Conservation (phyloP, 2,888 invertebrate species). For the Oasisia sp. region DNA sequence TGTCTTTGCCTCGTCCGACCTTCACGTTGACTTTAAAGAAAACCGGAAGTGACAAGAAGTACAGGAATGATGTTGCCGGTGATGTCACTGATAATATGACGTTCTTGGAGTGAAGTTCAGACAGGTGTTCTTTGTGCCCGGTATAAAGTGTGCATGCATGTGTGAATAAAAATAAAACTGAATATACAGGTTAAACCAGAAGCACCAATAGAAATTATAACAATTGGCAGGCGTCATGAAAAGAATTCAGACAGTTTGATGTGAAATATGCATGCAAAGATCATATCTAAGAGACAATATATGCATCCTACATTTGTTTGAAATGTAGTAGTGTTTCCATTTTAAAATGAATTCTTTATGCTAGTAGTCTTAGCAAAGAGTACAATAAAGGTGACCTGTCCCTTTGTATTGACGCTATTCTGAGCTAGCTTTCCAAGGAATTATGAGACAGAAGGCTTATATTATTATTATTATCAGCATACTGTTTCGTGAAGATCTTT, state of each 20-base stretch:
- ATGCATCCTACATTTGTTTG: neutral
- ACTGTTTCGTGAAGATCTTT: no score
- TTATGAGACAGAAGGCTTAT: no score
- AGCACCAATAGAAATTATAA: no score
- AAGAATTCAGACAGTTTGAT: no score
- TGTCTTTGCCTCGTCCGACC: constrained; percentile 39
- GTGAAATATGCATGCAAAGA: no score
- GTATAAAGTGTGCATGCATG: constrained; percentile 27
- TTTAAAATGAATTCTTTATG: neutral
- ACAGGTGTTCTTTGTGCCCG: constrained; percentile 45
- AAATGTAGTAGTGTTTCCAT: no score
- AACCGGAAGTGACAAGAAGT: constrained; percentile 37
- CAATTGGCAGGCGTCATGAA: no score
- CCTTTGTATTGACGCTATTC: no score
- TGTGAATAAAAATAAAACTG: no score
- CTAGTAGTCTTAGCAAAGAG: neutral
- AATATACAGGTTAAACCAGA: no score
- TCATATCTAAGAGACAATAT: neutral
- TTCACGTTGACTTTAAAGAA: constrained; percentile 45
- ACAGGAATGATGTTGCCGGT: constrained; percentile 44
- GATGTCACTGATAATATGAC: constrained; percentile 44
- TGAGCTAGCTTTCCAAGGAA: no score
- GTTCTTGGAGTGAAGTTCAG: constrained; percentile 39
- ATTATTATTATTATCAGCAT: no score
- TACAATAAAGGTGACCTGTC: neutral